Evolutionary conservation across 2,888 invertebrate genomes (phyloP), one percentile per base, ranked within the genome.

Genomic region (Amiota communis): DNA sequence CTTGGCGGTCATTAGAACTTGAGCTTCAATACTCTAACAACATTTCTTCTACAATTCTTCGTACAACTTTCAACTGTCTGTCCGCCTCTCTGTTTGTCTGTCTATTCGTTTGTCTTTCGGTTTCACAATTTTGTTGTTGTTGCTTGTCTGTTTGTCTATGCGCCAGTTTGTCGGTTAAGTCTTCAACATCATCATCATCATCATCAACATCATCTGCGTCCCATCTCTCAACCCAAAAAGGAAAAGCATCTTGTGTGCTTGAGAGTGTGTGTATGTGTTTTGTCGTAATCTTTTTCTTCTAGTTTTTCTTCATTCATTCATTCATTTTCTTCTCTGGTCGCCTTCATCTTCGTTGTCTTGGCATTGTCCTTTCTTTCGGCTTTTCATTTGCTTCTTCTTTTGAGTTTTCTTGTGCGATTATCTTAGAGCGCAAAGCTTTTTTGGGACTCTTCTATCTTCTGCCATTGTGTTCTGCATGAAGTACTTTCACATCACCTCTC

Each of bases 1-100:
- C 85, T 85, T 86, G 84, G 85, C 85, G 84, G 84, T 84, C 86
- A 84, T 85, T 84, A 84, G 85, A 85, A 83, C 80, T 78, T 47
- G 47, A 74, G 36, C 36, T 36, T 36, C 36, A 36, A 36, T 36
- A 36, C 36, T 36, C 36, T 36, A 36, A 36, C 75, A 59, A 65
- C 65, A 65, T 17, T 65, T 65, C 65, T 65, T 48, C 65, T 6
- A 53, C 53, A 15, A 15, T 36, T 36, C 36, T 36, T 36, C 36
- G 36, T 36, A 36, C 36, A 36, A 36, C 36, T 53, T 53, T 53
- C 53, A 15, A 11, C 15, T 57, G 57, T 57, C 20, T 64, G 17
- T 47, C 10, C n/a, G 17, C 23, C 17, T 20, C n/a, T 47, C 12
- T n/a, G 23, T 64, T 17, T 64, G 36, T 36, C 20, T 15, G 57